Evolutionary conservation across 2,113 vertebrate genomes (phyloP).

Genomic region (Bubo scandiacus): DNA sequence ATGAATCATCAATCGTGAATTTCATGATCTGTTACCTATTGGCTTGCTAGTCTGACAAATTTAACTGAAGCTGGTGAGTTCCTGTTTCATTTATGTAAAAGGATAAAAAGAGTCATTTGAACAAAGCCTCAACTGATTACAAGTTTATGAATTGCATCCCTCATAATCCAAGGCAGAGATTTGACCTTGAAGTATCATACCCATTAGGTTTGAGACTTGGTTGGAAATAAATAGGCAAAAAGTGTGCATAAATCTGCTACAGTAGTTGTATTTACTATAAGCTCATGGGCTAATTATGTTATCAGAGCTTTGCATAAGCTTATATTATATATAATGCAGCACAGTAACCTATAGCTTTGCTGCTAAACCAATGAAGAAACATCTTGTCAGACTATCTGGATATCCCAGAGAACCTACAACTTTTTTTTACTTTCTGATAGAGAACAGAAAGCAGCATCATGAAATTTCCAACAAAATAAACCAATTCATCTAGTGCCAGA

Average conservation of each 20-base stretch:
- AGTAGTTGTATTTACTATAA: not conserved
- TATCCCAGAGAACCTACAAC: not conserved
- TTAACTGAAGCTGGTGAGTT: not conserved
- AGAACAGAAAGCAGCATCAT: not conserved
- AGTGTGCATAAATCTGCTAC: not conserved
- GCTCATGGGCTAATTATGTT: not conserved
- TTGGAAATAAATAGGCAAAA: not conserved
- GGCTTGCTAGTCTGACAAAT: not conserved
- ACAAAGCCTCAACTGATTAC: not conserved
- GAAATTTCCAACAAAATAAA: not conserved
- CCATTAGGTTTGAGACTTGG: not conserved
- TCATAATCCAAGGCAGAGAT: not conserved
- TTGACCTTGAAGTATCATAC: not conserved
- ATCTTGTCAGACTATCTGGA: not conserved
- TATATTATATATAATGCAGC: not conserved
- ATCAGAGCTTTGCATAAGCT: not conserved
- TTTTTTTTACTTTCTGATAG: not conserved
- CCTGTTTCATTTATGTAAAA: not conserved
- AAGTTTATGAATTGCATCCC: not conserved
- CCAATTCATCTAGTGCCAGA: not conserved
- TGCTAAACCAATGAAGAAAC: not conserved
- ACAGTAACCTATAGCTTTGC: not conserved
- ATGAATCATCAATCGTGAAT: not conserved
- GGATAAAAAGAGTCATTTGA: not conserved
- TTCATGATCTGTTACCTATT: not conserved